These are phyloP conservation scores for Poecilia wingei DNA, from an alignment of 2,797 vertebrate species.

Conservation along the genomic window DNA sequence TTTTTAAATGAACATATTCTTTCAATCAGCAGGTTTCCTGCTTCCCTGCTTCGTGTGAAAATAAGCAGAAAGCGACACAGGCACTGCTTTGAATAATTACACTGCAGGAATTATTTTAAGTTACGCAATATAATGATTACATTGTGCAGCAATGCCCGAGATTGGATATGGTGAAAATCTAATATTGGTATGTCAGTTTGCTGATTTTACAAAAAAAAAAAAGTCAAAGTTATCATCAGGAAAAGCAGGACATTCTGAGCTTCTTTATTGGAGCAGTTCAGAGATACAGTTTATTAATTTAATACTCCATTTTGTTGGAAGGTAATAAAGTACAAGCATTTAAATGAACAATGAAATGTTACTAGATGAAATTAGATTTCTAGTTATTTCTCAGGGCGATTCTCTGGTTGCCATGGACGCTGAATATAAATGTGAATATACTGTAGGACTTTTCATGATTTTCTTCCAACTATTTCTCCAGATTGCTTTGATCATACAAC, in stretches of 20 bases:
- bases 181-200: neutral
- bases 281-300: neutral
- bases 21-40: neutral
- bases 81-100: constrained; percentile 12
- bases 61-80: neutral
- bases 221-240: constrained; percentile 5
- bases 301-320: neutral
- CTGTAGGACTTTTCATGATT: neutral
- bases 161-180: neutral
- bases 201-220: constrained; percentile 10
- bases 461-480: neutral
- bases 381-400: neutral
- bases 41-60: neutral
- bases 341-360: neutral
- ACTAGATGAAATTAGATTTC: neutral
- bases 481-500: neutral
- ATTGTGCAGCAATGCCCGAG: neutral
- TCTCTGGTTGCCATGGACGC: neutral
- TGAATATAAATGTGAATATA: neutral
- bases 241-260: constrained; percentile 6
- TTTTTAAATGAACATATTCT: constrained; percentile 12
- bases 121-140: neutral
- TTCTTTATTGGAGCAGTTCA: neutral
- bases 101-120: neutral
- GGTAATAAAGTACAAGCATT: neutral